Base-by-base conservation (phyloP, 2,888 invertebrate genomes). In the Horisme vitalbata region DNA sequence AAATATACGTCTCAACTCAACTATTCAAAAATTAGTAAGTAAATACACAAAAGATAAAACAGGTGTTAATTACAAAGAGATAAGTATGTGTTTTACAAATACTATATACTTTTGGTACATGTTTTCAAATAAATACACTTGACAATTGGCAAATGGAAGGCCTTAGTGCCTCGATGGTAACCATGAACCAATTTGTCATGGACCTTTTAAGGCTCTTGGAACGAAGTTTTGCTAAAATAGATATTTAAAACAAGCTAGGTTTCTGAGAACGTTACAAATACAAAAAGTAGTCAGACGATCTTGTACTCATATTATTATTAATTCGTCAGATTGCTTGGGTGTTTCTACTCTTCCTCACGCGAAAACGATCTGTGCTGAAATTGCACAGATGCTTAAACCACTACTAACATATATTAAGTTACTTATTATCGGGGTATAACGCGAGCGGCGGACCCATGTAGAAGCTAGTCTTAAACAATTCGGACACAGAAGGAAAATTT, bases 201-300 rank as follows among this genome's bases (percentile, higher is more conserved):
- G 31, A 21, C 48, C 48, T 39, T 48, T 39, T 44, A 48, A 30
- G 39, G 41, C 43, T 50, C 34, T 47, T 20, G 52, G 45, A 57
- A 55, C 51, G 55, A 53, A 51, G 46, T 49, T 37, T 46, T 39
- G 41, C 55, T 43, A 49, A 55, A 48, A 50, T 41, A 51, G 55
- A 41, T 47, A 52, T 39, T 41, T 34, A 37, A 49, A 45, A 49
- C 47, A 38, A 41, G 43, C 45, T 38, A 51, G 14, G 52, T 45
- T 44, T 46, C 39, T 45, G 34, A 48, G 46, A 31, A 45, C 37
- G 37, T 36, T 45, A 36, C 38, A 35, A 41, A 28, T 31, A 35
- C 23, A 41, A 46, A 45, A 45, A 31, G 23, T 33, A 13, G 15
- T 14, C 5, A 12, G 23, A 20, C 32, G 4, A 9, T 37, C 11